These are phyloP conservation scores for Drosophila pallidifrons DNA, from an alignment of 1,140 invertebrate genomes.

Conservation along the genomic window DNA sequence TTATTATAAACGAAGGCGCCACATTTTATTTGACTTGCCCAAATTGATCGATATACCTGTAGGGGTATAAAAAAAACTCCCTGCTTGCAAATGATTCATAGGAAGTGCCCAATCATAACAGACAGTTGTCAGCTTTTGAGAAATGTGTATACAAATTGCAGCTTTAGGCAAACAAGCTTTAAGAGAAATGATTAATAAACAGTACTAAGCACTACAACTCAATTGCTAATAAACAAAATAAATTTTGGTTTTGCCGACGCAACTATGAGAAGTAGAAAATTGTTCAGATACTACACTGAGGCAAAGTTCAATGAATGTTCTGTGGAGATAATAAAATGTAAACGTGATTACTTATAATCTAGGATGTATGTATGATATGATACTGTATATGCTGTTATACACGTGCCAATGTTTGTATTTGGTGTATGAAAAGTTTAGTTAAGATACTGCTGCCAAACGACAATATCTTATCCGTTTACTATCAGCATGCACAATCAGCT, in stretches of 20 bases:
- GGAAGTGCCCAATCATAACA: background rate
- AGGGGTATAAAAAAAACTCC: background rate
- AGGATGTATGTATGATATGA: slow-evolving; percentile 43
- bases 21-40: slow-evolving; percentile 1
- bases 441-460: slow-evolving; percentile 75
- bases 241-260: background rate
- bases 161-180: slow-evolving; percentile 8
- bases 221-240: slow-evolving; percentile 8
- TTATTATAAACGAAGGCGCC: background rate
- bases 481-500: slow-evolving; percentile 76
- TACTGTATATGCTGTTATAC: slow-evolving; percentile 49
- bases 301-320: slow-evolving; percentile 68
- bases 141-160: slow-evolving; percentile 14
- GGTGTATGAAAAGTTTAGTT: slow-evolving; percentile 58
- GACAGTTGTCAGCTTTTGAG: slow-evolving; percentile 6
- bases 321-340: slow-evolving; percentile 60
- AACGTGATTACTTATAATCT: slow-evolving; percentile 70
- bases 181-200: background rate
- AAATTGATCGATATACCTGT: slow-evolving; percentile 26
- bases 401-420: slow-evolving; percentile 67
- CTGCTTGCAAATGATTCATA: slow-evolving; percentile 18
- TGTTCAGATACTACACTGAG: background rate
- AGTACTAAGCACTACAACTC: background rate
- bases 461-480: slow-evolving; percentile 79
- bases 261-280: slow-evolving; percentile 11